A percentile compares a stretch with the other conserved stretches of the same genome.
These are phyloP conservation scores for Pseudopipra pipra DNA, from an alignment of 2,113 vertebrate species.

Conservation along the genomic window DNA sequence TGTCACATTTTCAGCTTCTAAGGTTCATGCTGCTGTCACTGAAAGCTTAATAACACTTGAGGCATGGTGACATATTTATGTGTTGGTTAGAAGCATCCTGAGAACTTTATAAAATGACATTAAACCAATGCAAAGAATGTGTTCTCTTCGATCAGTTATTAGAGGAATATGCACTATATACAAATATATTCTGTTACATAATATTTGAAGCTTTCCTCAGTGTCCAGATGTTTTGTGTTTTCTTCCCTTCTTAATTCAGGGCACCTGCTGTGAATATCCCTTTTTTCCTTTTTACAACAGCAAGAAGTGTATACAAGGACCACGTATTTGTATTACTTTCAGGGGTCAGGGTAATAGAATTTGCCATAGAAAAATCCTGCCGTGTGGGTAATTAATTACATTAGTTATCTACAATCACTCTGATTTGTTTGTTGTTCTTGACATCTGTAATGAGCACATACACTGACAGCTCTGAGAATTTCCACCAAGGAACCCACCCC, in stretches of 20 bases:
- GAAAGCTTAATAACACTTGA: not conserved
- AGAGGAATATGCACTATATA: not conserved
- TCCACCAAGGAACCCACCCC: not conserved
- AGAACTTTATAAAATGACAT: not conserved
- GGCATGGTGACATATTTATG: not conserved
- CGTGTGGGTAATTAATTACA: not conserved
- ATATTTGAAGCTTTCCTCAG: not conserved
- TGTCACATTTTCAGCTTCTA: not conserved
- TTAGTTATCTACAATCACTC: not conserved
- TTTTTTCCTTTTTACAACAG: not conserved
- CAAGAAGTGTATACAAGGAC: not conserved
- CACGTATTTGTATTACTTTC: not conserved
- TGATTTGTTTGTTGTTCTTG: not conserved
- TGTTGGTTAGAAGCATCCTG: not conserved
- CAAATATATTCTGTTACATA: not conserved
- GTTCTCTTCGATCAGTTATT: not conserved
- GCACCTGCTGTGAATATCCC: not conserved
- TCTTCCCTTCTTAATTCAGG: not conserved
- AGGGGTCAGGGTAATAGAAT: not conserved
- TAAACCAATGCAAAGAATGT: not conserved
- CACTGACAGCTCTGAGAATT: constrained; percentile 29
- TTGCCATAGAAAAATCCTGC: not conserved
- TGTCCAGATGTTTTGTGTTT: not conserved
- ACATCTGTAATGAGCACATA: not conserved
- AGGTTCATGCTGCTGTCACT: not conserved